Base-by-base conservation (phyloP, 2,113 vertebrate species). In the Corapipo altera region DNA sequence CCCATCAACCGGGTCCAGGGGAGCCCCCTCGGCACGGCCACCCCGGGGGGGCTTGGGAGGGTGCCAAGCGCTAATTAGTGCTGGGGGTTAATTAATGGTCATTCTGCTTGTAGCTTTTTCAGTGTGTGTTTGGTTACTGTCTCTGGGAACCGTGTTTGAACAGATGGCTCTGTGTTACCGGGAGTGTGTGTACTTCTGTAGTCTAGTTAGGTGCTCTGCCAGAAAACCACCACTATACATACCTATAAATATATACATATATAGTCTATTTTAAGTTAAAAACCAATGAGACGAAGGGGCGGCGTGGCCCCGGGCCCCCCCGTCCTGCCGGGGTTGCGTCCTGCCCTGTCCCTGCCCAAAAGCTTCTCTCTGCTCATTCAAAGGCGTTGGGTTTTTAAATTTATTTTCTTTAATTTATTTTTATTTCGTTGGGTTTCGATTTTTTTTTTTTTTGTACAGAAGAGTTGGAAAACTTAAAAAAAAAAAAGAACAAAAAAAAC, bases 191-290 rank as follows among this genome's bases (percentile, higher is more conserved):
- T 99, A 98, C 99, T 98, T 98, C 98, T 99, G 98, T 99, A 99
- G 99, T 99, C 98, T 99, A 99, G 99, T 99, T 98, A 99, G 99
- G 99, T 99, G 99, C 99, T 99, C 97, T 97, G 97, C 97, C 97
- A 98, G 98, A 98, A 97, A 97, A 94, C 89, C 85, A 96, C 93
- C 94, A 95, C 95, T 96, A 98, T 96, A 98, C 97, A 98, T 97
- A 98, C 97, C 97, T 97, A 98, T 97, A 97, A 98, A 97, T 98
- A 98, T 97, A 97, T 97, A 98, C 97, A 97, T 96, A 97, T 97
- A 95, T 96, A 97, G 95, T 98, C 97, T 98, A 98, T 98, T 98
- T 98, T 98, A 98, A 97, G 98, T 98, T 98, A 94, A 93, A 98
- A 96, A 97, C 74, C 97, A 93, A 91, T 82, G 94, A 97, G 96